These are phyloP conservation scores for Tangara arthus DNA, from an alignment of 2,797 vertebrate genomes.

Conservation along the genomic window DNA sequence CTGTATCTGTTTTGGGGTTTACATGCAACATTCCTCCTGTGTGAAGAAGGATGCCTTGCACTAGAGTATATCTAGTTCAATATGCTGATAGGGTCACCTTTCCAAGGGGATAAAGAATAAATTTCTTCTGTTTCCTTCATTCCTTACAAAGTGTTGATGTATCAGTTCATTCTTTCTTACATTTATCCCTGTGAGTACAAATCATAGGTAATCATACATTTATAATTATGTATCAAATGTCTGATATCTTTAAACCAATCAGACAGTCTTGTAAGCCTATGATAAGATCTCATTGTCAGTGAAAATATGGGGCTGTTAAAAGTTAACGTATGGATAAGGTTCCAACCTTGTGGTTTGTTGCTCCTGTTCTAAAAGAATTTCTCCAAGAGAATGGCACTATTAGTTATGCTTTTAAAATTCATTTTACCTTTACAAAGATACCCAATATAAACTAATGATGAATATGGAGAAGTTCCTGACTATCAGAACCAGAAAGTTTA, in stretches of 20 bases:
- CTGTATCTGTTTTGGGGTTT: neutral
- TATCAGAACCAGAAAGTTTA: neutral
- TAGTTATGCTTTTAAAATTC: neutral
- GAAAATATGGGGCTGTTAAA: neutral
- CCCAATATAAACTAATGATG: neutral
- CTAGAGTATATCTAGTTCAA: neutral
- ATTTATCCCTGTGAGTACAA: neutral
- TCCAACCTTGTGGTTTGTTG: neutral
- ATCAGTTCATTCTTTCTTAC: neutral
- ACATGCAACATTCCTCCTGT: neutral
- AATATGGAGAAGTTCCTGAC: neutral
- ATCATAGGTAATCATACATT: neutral
- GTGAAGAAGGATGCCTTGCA: neutral
- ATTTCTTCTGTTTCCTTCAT: neutral
- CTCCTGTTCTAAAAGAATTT: neutral
- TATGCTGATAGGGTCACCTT: neutral
- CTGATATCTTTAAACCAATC: neutral
- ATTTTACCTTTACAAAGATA: neutral
- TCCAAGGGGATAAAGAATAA: neutral
- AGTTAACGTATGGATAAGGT: neutral
- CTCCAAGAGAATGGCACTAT: neutral
- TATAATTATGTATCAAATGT: neutral
- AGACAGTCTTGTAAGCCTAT: neutral
- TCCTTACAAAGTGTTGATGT: neutral
- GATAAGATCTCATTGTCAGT: neutral